phyloP scores from a whole-genome alignment of 2,797 vertebrate species.

The Typhlichthys subterraneus region DNA sequence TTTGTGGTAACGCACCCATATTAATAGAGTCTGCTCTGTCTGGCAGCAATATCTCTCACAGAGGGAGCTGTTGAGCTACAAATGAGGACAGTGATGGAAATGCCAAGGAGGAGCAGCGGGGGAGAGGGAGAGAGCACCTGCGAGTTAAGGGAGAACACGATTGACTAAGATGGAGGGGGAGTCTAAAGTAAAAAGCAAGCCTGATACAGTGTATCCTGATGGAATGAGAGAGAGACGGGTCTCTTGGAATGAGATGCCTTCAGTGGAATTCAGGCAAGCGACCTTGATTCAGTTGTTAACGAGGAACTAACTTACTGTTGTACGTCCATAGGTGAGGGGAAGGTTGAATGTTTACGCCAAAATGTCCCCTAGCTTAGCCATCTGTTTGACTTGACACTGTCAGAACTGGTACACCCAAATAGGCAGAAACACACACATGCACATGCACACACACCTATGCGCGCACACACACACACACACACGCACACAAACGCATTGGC shows the following conservation, averaged over 20 bases:
- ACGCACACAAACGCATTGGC: background rate
- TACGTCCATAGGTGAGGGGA: constrained; percentile 14
- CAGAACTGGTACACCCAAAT: background rate
- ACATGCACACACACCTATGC: background rate
- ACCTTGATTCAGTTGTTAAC: constrained; percentile 27
- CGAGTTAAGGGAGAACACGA: constrained; percentile 19
- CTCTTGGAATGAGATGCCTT: constrained; percentile 1
- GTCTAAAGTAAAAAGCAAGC: background rate
- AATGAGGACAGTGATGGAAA: constrained; percentile 46
- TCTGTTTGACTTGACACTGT: constrained; percentile 30
- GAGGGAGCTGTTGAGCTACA: constrained; percentile 80
- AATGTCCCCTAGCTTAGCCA: constrained; percentile 36
- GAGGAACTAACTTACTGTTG: constrained; percentile 4
- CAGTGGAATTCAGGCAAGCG: constrained; percentile 4
- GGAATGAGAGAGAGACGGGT: background rate
- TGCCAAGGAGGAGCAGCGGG: constrained; percentile 29
- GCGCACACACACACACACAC: constrained; percentile 5
- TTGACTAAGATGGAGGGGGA: constrained; percentile 20
- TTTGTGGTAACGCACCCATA: constrained; percentile 37
- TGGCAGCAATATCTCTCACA: constrained; percentile 55
- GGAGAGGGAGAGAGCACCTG: constrained; percentile 20
- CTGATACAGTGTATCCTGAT: constrained; percentile 8
- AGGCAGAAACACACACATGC: constrained; percentile 13
- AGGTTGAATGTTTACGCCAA: constrained; percentile 46
- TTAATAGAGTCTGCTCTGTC: constrained; percentile 29